phyloP scores from a whole-genome alignment of 2,797 vertebrate species.

The Fundulus diaphanus region DNA sequence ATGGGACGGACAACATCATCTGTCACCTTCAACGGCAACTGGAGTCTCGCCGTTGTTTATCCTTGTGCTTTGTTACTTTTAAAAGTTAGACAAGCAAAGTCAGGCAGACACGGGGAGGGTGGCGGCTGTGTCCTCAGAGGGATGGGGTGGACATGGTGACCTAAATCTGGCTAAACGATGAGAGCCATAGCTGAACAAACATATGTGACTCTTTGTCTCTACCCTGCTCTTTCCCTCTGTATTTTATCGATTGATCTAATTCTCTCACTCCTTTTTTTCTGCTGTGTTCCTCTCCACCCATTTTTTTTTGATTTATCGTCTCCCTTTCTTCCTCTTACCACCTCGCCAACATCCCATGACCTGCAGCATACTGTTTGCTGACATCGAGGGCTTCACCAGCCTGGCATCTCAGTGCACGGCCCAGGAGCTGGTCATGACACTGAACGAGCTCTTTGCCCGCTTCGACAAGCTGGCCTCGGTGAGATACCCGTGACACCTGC shows the following conservation, averaged over 20 bases:
- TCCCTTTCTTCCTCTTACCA: background rate
- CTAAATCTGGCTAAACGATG: conserved; percentile 65
- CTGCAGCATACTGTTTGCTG: conserved; percentile 83
- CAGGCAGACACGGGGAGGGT: conserved; percentile 60
- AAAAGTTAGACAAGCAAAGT: conserved; percentile 70
- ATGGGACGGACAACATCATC: conserved; percentile 53
- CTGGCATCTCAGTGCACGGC: conserved; percentile 85
- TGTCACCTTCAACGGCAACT: conserved; percentile 38
- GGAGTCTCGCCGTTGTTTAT: conserved; percentile 45
- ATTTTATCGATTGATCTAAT: conserved; percentile 46
- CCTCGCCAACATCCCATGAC: conserved; percentile 3
- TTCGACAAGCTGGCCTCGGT: conserved; percentile 86
- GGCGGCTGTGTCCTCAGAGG: conserved; percentile 51
- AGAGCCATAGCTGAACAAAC: conserved; percentile 63
- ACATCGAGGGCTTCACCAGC: conserved; percentile 86
- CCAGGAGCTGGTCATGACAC: conserved; percentile 86
- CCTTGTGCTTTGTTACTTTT: conserved; percentile 60
- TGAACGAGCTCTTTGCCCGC: conserved; percentile 84
- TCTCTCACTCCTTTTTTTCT: conserved; percentile 37
- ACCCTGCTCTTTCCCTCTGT: conserved; percentile 25
- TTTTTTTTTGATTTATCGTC: conserved; percentile 14
- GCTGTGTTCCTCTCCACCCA: conserved; percentile 10
- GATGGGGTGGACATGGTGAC: conserved; percentile 67
- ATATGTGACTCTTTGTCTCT: conserved; percentile 26
- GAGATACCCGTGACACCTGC: conserved; percentile 48